Evolutionary conservation across 2,888 invertebrate species (phyloP), one percentile per base, ranked within the genome.

Genomic region (Hecatera dysodea): DNA sequence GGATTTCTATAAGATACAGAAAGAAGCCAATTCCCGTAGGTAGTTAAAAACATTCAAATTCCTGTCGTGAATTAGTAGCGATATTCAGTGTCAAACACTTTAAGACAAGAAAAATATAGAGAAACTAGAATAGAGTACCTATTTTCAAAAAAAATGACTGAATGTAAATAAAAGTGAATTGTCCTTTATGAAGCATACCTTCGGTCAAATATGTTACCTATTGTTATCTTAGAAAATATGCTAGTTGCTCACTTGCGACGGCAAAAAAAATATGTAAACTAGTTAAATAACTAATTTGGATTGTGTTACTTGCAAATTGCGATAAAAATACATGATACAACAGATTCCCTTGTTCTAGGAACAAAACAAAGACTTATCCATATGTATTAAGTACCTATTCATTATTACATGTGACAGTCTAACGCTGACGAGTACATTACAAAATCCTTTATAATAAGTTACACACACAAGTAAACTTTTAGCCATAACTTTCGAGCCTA

Each of bases 401-500:
- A 8, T 33, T 33, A 59, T 1, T 29, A 44, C 22, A 22, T 22
- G 48, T 22, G 48, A 29, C 15, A 42, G 50, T 52, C 17, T 17
- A 24, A n/a, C 33, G 6, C 48, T 42, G 48, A 59, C 56, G 5
- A 69, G 29, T 12, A 19, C 19, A 55, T 46, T 22, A 46, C 29
- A 24, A 39, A 48, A 39, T 71, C 33, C 9, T 44, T 42, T 6
- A 42, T 8, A 12, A 22, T 29, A 60, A 9, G 22, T 0, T 8
- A 24, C 12, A n/a, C 24, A 17, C 2, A 33, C 19, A 44, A 24
- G 6, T 1, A 53, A 2, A 12, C 5, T 22, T 12, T 11, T 9
- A 4, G 19, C 22, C 9, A 27, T 19, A 36, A 61, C 27, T 65
- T 69, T 71, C 22, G 22, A 24, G 5, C 64, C 75, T 55, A 70